Percentiles rank a stretch among this genome's conserved stretches.
These are phyloP conservation scores for Akabosia matsudoensis DNA, from an alignment of 1,140 invertebrate species.

Conservation along the genomic window DNA sequence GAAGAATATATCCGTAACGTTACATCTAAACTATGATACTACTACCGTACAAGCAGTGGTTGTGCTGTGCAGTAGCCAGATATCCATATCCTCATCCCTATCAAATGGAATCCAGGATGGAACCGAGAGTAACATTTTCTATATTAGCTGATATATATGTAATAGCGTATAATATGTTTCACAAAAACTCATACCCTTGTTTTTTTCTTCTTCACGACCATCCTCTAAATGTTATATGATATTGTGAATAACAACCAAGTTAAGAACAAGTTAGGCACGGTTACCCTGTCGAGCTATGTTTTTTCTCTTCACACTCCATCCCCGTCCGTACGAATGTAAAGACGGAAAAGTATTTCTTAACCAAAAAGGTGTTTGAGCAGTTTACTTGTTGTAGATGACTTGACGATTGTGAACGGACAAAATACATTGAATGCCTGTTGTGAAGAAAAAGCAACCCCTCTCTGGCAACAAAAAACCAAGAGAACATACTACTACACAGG, in stretches of 20 bases:
- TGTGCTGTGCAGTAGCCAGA: not conserved
- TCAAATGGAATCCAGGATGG: not conserved
- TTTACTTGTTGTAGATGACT: no score
- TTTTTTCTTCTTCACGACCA: no score
- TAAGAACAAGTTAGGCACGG: not conserved
- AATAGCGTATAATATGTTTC: no score
- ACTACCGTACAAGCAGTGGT: slow-evolving; percentile 8
- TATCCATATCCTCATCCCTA: not conserved
- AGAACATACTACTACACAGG: not conserved
- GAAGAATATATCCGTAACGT: slow-evolving; percentile 15
- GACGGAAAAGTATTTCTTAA: not conserved
- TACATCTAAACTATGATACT: not conserved
- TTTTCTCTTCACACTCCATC: not conserved
- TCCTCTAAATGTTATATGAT: no score
- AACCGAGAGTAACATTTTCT: no score
- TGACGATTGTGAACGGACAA: no score
- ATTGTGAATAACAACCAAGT: not conserved
- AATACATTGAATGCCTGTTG: no score
- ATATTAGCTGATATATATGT: no score
- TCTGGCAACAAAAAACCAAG: not conserved
- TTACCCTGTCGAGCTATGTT: not conserved
- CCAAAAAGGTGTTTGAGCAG: no score
- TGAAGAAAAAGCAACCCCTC: not conserved
- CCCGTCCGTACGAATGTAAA: not conserved
- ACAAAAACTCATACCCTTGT: no score